Conservation (phyloP, 2,888 invertebrate species). For the Patella caerulea region DNA sequence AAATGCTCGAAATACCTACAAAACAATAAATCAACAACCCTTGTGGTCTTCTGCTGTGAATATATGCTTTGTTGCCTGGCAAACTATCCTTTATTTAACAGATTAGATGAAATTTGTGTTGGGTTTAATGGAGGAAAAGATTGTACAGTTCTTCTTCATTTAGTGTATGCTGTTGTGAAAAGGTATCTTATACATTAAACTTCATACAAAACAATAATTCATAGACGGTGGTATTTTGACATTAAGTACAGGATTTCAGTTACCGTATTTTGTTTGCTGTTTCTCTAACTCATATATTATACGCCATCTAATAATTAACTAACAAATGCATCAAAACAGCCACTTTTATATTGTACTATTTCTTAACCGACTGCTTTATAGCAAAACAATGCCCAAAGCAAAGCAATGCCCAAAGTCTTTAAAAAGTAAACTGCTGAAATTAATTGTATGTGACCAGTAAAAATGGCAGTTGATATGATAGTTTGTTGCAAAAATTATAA, state of each 20-base stretch:
- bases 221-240: too few species aligned
- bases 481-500: neutral
- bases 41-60: too few species aligned
- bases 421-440: too few species aligned
- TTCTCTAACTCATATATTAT: neutral
- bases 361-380: too few species aligned
- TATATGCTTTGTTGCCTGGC: too few species aligned
- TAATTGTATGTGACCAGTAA: neutral
- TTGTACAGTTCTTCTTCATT: constrained; percentile 90
- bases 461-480: neutral
- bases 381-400: too few species aligned
- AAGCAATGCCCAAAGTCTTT: too few species aligned
- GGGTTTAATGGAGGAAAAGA: constrained; percentile 99
- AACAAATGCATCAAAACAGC: neutral
- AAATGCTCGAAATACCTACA: too few species aligned
- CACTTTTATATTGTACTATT: too few species aligned
- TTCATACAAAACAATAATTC: neutral
- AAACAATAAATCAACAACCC: too few species aligned
- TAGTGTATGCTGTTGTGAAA: constrained; percentile 75
- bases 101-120: constrained; percentile 84
- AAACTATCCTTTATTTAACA: constrained; percentile 71
- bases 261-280: too few species aligned
- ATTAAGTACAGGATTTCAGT: too few species aligned
- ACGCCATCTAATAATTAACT: neutral
- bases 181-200: constrained; percentile 41